phyloP scores from a whole-genome alignment of 2,797 vertebrate species.

The Pipistrellus pipistrellus region DNA sequence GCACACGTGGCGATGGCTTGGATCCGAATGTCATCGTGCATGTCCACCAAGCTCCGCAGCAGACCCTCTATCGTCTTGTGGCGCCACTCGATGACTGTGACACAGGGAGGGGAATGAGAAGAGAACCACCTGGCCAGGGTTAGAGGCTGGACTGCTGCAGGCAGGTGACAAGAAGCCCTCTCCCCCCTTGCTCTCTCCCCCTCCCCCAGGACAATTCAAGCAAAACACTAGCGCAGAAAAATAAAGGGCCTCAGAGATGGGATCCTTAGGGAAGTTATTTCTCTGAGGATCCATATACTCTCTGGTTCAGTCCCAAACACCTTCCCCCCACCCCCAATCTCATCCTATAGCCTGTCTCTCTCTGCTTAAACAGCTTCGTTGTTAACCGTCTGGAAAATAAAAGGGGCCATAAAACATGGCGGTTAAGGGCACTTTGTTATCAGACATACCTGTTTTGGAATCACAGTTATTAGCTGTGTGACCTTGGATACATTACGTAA shows the following conservation, averaged over 20 bases:
- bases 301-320: constrained; percentile 1
- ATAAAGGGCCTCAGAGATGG: neutral
- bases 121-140: constrained; percentile 48
- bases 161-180: neutral
- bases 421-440: neutral
- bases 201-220: neutral
- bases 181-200: neutral
- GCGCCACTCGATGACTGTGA: constrained; percentile 82
- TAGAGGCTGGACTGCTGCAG: neutral
- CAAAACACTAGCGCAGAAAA: constrained; percentile 11
- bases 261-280: neutral
- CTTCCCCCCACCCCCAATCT: neutral
- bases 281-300: neutral
- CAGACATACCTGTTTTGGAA: constrained; percentile 14
- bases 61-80: constrained; percentile 86
- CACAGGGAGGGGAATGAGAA: neutral
- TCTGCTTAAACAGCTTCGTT: constrained; percentile 44
- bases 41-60: constrained; percentile 78
- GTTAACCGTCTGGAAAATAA: constrained; percentile 58
- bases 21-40: constrained; percentile 83
- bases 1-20: constrained; percentile 87
- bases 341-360: neutral
- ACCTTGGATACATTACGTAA: constrained; percentile 19
- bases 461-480: neutral
- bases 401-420: neutral